Base-by-base conservation (phyloP, 2,797 vertebrate species). In the Enteromius viviparus region DNA sequence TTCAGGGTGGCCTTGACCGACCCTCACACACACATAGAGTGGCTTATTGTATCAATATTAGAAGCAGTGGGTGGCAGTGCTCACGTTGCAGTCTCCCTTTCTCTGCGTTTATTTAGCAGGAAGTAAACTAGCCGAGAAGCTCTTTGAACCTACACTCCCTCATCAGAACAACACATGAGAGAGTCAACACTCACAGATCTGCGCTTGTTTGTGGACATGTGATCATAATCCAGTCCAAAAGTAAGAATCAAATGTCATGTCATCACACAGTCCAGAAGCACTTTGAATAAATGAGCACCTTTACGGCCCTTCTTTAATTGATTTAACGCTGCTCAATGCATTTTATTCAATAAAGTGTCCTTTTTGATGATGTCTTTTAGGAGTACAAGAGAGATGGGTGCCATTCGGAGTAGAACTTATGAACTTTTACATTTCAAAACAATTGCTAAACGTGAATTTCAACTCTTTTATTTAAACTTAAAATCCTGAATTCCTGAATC, bases 1-100 rank as follows among this genome's bases (percentile, higher is more conserved):
- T 82, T 78, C 84, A 79, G 79, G 85, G 80, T 87, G 85, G 83
- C 80, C 85, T 69, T 69, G 79, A 79, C 34, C 5, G 62, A 74
- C 66, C n/a, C n/a, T 55, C 66, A 62, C 1, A 6, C 55, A 32
- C 11, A 64, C 75, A 29, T 17, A 15, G 11, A 65, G 26, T 3
- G 69, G 11, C 60, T 55, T 42, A 82, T 82, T 75, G 32, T 29
- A 82, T 82, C 60, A 75, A 75, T 75, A 82, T 65, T 29, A 75
- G 14, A 51, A 53, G 32, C 71, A 75, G 80, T 82, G 80, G 80
- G 80, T 75, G 58, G 60, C 11, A 64, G 53, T 49, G 68, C 26
- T 81, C 26, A 34, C 11, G 55, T 72, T 72, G 26, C 79, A 49
- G 45, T 17, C 26, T 53, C 32, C 17, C 34, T 37, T 40, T 65